These are phyloP conservation scores for Urocitellus parryii DNA, from an alignment of 2,113 vertebrate genomes.

Conservation along the genomic window DNA sequence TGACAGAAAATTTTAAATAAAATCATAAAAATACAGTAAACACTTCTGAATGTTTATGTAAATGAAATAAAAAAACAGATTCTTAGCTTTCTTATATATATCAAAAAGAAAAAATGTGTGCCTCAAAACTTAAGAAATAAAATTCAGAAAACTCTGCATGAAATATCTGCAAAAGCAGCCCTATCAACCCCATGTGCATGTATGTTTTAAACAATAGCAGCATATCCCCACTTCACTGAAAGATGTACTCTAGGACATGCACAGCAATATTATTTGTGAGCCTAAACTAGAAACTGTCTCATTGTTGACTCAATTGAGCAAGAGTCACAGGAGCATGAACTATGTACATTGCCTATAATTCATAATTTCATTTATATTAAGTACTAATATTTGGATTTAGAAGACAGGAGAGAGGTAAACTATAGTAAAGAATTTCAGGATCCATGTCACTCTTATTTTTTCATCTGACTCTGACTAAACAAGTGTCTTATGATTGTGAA, in stretches of 20 bases:
- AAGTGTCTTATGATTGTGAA: neutral
- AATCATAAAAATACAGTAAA: neutral
- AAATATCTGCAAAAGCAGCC: neutral
- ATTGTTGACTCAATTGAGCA: neutral
- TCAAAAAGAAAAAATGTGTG: neutral
- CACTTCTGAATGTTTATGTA: neutral
- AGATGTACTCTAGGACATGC: neutral
- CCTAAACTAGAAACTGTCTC: neutral
- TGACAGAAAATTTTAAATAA: neutral
- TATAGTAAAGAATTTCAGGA: neutral
- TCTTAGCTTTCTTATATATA: neutral
- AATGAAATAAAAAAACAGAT: neutral
- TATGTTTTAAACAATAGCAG: neutral
- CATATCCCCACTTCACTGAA: neutral
- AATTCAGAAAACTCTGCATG: neutral
- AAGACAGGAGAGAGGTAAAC: neutral
- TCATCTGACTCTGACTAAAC: neutral
- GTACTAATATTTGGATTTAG: neutral
- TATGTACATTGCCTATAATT: neutral
- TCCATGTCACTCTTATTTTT: neutral
- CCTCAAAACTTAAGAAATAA: neutral
- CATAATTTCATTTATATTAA: neutral
- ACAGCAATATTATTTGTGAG: neutral
- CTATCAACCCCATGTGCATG: rapidly evolving
- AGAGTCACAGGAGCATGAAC: neutral